Base-by-base conservation (phyloP, 2,888 invertebrate species). In the Hydroisotoma schaefferi region DNA sequence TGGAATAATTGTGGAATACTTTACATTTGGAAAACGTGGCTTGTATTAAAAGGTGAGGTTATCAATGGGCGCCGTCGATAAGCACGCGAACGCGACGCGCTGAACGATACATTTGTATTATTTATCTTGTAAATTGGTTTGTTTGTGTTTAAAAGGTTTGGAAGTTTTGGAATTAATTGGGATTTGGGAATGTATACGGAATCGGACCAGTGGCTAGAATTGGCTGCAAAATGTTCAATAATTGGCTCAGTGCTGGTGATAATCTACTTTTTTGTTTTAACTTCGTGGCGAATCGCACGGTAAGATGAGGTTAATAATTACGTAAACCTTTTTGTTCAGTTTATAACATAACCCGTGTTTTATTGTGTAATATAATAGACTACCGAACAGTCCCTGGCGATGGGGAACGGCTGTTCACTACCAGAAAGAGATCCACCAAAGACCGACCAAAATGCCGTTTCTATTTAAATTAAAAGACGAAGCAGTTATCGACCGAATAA, bases 361-460 rank as follows among this genome's bases (percentile, higher is more conserved):
- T 8, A 8, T 8, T 47, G 25, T 47, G 4, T n/a, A n/a, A 40
- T 15, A 15, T 53, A 10, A 26, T 23, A 70, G 70, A 38, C 60
- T 70, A 55, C 70, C 66, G 2, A 69, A 67, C 55, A 54, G 59
- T 23, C 57, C 57, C 25, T 64, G 66, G 57, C 62, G 63, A 26
- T 63, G 64, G 60, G 53, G 44, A 10, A 47, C 52, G 5, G 55
- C 57, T 6, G 63, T 61, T 12, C 49, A 63, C 37, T 43, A 47
- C 26, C 64, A 66, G 1, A 57, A 62, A 10, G 70, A 70, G 60
- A 66, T 70, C 2, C 43, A 61, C n/a, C 51, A 65, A 38, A 66
- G 64, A 48, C 63, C 61, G 5, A 66, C 64, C 8, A 57, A 68
- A 57, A 56, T 70, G 53, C 59, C 70, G 2, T 70, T 64, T 48